Evolutionary conservation across 2,888 invertebrate genomes (phyloP).

Genomic region (Pemphredon lugubris): DNA sequence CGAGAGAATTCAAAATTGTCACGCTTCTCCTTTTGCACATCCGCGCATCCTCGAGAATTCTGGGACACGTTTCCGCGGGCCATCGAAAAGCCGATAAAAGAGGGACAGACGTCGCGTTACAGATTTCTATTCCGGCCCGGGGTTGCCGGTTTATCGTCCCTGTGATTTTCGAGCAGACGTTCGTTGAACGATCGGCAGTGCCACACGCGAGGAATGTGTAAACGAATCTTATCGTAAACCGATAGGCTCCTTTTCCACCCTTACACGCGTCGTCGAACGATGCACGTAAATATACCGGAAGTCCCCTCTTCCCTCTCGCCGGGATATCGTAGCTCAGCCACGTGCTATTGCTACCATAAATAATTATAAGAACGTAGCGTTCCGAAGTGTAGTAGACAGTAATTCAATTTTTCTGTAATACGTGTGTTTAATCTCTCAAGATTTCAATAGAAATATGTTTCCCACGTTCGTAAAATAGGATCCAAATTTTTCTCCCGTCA

Average conservation of each 20-base stretch:
- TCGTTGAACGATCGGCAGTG: not conserved
- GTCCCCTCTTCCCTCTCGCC: no score
- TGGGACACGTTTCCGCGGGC: not conserved
- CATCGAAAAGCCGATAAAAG: slow-evolving; percentile 6
- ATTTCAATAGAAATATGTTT: no score
- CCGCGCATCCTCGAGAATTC: not conserved
- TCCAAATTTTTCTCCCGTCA: no score
- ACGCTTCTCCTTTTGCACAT: not conserved
- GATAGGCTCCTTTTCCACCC: slow-evolving; percentile 1
- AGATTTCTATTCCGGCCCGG: slow-evolving; percentile 14
- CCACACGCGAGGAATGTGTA: slow-evolving; percentile 5
- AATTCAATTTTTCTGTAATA: no score
- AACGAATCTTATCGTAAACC: slow-evolving; percentile 17
- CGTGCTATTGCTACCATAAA: no score
- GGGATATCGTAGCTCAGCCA: no score
- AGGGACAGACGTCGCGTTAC: slow-evolving; percentile 5
- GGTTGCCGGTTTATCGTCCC: slow-evolving; percentile 6
- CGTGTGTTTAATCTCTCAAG: no score
- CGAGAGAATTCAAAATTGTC: no score
- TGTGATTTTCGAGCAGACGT: slow-evolving; percentile 4
- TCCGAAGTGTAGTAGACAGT: no score
- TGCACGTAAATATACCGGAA: not conserved
- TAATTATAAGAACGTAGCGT: no score
- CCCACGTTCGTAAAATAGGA: no score
- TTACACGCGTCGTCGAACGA: not conserved